Evolutionary conservation across 2,797 vertebrate genomes (phyloP), one percentile per base, ranked within the genome.

Genomic region (Phataginus tetradactyla): DNA sequence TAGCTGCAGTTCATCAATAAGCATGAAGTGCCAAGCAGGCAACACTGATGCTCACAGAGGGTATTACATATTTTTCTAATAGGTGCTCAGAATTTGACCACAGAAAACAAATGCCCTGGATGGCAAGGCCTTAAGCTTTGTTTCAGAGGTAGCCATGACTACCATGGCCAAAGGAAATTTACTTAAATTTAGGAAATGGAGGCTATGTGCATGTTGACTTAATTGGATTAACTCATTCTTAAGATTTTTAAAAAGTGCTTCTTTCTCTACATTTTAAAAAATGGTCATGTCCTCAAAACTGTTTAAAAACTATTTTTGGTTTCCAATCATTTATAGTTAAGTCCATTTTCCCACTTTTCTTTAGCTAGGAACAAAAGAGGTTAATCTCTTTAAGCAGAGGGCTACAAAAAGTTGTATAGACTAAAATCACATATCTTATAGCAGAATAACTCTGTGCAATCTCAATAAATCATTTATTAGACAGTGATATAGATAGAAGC

Each of bases 1-100:
- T 97, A 97, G 94, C 29, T 96, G 32, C 59, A 95, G 93, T 87
- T 93, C 97, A 92, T 95, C 66, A 89, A 93, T 83, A 91, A 96
- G 87, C 95, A 94, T 74, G 85, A 97, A 96, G 34, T 94, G 63
- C 2, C 92, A 55, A 87, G 61, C 72, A 90, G 95, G 11, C 57
- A 74, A 97, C 97, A 95, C 83, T 93, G 57, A 93, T 18, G 84
- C 18, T 96, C 72, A 68, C 29, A 71, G 49, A 95, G 49, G 53
- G 39, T 86, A 96, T 72, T 79, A 53, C 39, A 53, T 77, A 90
- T 81, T 92, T 94, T 86, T 68, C 83, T 86, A 88, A 91, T 64
- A 94, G 72, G 57, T 96, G 32, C 61, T 97, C 72, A 55, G 75
- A 86, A 10, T 83, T 86, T 92, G 72, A 94, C 72, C 23, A 84